Percentiles rank a stretch among this genome's conserved stretches.
Evolutionary conservation across 2,888 invertebrate genomes (phyloP).

Genomic region (Nomada ferruginata): DNA sequence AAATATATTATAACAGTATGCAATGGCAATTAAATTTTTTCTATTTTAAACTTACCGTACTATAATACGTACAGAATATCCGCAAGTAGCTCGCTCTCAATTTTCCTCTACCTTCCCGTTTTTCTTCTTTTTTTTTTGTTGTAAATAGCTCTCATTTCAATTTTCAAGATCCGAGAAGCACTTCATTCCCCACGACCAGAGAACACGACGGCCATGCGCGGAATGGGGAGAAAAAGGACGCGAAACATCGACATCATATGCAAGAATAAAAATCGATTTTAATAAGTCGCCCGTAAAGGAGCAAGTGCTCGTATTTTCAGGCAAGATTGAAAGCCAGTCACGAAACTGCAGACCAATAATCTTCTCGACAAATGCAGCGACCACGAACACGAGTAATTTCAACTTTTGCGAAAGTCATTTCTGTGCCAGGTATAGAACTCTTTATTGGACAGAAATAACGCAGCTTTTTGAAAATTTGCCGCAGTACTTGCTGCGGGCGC

Average conservation of each 20-base stretch:
- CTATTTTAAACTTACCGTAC: neutral
- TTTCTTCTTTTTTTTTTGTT: neutral
- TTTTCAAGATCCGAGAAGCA: conserved; percentile 5
- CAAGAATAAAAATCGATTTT: conserved; percentile 47
- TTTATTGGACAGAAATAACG: neutral
- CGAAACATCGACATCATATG: conserved; percentile 16
- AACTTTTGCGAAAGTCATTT: conserved; percentile 23
- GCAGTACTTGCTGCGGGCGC: neutral
- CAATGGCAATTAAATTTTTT: neutral
- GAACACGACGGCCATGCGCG: neutral
- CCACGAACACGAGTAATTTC: conserved; percentile 12
- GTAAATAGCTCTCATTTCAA: conserved; percentile 18
- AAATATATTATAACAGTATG: no score
- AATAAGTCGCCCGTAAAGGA: conserved; percentile 40
- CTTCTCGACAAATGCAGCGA: neutral
- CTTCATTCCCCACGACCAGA: neutral
- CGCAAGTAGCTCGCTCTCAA: neutral
- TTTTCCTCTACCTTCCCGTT: neutral
- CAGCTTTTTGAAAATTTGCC: neutral
- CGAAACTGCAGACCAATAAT: conserved; percentile 25
- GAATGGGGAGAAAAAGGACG: conserved; percentile 9
- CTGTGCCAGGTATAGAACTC: neutral
- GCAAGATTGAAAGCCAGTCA: conserved; percentile 24
- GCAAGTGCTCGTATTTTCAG: conserved; percentile 32
- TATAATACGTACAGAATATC: neutral